These are phyloP conservation scores for Scaptomyza cyrtandrae DNA, from an alignment of 2,888 invertebrate genomes.

Conservation along the genomic window DNA sequence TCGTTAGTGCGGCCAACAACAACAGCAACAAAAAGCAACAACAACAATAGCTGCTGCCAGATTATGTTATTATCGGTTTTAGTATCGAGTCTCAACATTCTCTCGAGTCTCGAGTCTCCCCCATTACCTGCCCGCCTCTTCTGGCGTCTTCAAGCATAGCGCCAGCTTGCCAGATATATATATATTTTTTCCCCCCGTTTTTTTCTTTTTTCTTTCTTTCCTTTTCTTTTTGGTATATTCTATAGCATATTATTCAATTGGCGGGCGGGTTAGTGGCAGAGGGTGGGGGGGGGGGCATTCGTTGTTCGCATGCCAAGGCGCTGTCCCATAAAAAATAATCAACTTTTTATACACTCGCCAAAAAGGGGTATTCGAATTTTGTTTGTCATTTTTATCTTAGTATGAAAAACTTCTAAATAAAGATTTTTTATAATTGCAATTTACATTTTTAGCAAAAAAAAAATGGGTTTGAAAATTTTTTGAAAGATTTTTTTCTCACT, in stretches of 20 bases:
- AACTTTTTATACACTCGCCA: conserved; percentile 45
- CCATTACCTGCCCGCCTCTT: not conserved
- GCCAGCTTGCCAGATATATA: conserved; percentile 14
- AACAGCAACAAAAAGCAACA: conserved; percentile 1
- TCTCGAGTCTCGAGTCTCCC: not conserved
- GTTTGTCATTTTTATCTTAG: not conserved
- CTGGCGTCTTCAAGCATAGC: not conserved
- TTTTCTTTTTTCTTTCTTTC: not conserved
- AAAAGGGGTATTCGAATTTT: not conserved
- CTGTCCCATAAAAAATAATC: conserved; percentile 64
- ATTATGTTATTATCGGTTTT: conserved; percentile 80
- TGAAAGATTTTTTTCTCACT: no score
- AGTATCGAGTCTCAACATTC: conserved; percentile 66
- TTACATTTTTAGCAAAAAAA: no score
- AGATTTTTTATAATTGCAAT: no score
- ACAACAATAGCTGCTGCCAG: conserved; percentile 30
- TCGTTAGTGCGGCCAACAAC: conserved; percentile 41
- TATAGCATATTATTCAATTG: conserved; percentile 54
- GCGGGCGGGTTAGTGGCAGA: not conserved
- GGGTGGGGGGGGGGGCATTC: not conserved
- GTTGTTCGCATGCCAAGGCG: conserved; percentile 59
- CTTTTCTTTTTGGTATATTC: not conserved
- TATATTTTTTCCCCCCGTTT: not conserved
- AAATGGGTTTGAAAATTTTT: no score
- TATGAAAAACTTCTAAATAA: no score